Percentiles rank a stretch among this genome's conserved stretches.
phyloP scores from a whole-genome alignment of 2,888 invertebrate genomes.

The Zonitis immaculata region DNA sequence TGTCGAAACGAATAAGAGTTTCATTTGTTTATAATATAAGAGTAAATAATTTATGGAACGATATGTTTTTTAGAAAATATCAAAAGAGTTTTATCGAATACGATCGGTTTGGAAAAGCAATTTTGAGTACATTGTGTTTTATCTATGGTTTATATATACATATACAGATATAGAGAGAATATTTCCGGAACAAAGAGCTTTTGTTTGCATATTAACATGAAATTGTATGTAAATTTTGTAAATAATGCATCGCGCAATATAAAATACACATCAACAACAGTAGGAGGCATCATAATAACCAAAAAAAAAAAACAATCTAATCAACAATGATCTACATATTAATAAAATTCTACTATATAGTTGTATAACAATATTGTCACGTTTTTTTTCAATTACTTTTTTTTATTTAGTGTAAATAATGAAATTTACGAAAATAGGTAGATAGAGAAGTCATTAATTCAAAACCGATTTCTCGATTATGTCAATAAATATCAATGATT shows the following conservation, averaged over 20 bases:
- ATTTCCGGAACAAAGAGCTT: conserved; percentile 7
- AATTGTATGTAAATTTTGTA: conserved; percentile 7
- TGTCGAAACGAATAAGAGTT: too few relatives aligned
- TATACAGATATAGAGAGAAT: conserved; percentile 1
- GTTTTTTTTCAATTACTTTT: too few relatives aligned
- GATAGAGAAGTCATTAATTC: conserved; percentile 15
- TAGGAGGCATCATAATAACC: background rate
- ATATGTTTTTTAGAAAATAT: background rate
- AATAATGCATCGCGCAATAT: conserved; percentile 7
- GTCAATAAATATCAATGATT: conserved; percentile 26
- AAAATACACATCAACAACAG: background rate
- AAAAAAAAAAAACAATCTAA: background rate
- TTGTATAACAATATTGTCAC: background rate
- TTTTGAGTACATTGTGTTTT: conserved; percentile 3
- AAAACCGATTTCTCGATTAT: conserved; percentile 17
- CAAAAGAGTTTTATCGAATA: conserved; percentile 1
- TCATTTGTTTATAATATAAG: too few relatives aligned
- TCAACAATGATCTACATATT: background rate
- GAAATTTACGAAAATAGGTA: background rate
- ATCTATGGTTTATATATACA: conserved; percentile 2
- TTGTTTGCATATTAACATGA: conserved; percentile 7
- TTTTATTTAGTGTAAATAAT: background rate
- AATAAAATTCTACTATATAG: too few relatives aligned
- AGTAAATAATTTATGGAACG: background rate
- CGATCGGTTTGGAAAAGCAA: conserved; percentile 1